Evolutionary conservation across 2,888 invertebrate genomes (phyloP), one percentile per base, ranked within the genome.

Genomic region (Meganola albula): DNA sequence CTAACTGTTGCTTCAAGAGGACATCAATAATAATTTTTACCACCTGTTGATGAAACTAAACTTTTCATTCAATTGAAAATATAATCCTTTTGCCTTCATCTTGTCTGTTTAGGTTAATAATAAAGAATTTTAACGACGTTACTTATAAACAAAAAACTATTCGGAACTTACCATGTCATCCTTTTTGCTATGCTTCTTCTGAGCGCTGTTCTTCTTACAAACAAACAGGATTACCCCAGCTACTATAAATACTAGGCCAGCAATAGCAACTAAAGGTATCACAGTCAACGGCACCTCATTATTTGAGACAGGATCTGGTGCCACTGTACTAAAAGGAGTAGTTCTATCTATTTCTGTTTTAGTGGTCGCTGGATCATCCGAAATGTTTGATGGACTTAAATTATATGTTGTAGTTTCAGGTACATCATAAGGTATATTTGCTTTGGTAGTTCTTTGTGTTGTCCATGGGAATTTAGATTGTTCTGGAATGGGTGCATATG

Each of bases 261-360:
- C 90, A 27, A 93, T 89, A 6, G 91, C 90, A 12, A 91, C 84
- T 27, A 94, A 79, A 1, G 94, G 92, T 52, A 94, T 88, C 27
- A 94, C 76, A 24, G 93, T 91, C 44, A 90, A 79, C 23, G 91
- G 84, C 24, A 91, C 72, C 45, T 90, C 90, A 30, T 76, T 80
- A 11, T 48, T 66, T 1, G 72, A 65, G 8, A 80, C 59, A 43
- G 80, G 20, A 7, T 20, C 8, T 20, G 20, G 20, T 7, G n/a
- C 20, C 20, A 20, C 20, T 20, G 20, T 20, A 7, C 8, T 20
- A n/a, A n/a, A n/a, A n/a, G n/a, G n/a, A 20, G 20, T 5, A 5
- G 4, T 20, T 2, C 2, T 7, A 7, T n/a, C 8, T 7, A 5
- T 7, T 20, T 20, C 20, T 7, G 20, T 20, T n/a, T 20, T 7